Evolutionary conservation across 2,113 vertebrate species (phyloP), one percentile per base, ranked within the genome.

Genomic region (Rattus norvegicus): DNA sequence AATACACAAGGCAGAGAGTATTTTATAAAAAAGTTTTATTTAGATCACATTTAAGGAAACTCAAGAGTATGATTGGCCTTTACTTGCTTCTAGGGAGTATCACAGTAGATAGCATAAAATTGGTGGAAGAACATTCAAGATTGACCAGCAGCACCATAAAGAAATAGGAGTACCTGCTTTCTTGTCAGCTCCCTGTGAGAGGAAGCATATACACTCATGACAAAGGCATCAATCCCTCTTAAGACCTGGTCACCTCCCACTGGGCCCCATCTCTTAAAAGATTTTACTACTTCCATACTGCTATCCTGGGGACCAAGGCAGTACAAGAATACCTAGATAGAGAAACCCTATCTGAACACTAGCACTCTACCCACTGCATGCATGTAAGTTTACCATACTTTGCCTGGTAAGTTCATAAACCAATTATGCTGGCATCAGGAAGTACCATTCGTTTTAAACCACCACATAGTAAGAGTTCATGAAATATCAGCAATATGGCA

Each of bases 401-500:
- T 43, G 39, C 49, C 70, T 86, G 30, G 12, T 49, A 92, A 22
- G 13, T 91, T 81, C 47, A 56, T 11, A 43, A 19, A 73, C 8
- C 75, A 90, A 65, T 7, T 75, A 43, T 43, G n/a, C 28, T 67
- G 59, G 5, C 11, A 69, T 26, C 52, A 67, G 70, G 67, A 83
- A 75, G 13, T 19, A 54, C 5, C 16, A 90, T 94, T 75, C 61
- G 52, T 90, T 88, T 67, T 70, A 97, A 95, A 75, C 14, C 24
- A n/a, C 26, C 54, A 33, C 24, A 72, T 88, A 47, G 65, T 86
- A 83, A 95, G 65, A 36, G 65, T 69, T 65, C 24, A 81, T 47
- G 65, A 59, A 2, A 11, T 85, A 59, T 59, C 30, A 80, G 75
- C 72, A 47, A 84, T 33, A 22, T 28, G 3, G 83, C 70, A 76